These are phyloP conservation scores for Ceyx melanurus DNA, from an alignment of 2,113 vertebrate species.

Conservation along the genomic window DNA sequence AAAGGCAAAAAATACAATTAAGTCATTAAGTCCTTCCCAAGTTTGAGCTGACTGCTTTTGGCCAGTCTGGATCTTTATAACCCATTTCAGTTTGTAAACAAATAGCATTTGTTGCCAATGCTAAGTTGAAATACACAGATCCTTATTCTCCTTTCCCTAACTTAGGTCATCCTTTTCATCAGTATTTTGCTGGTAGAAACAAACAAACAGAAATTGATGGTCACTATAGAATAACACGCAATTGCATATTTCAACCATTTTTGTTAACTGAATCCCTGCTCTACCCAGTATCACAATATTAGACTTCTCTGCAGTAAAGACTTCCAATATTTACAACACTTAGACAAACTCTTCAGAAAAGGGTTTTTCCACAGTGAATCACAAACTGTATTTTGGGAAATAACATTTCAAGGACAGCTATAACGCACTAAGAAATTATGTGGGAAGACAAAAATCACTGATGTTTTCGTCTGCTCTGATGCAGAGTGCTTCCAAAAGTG, in stretches of 20 bases:
- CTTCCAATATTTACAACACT: constrained; percentile 22
- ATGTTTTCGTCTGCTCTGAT: constrained; percentile 37
- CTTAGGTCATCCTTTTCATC: background rate
- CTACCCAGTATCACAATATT: background rate
- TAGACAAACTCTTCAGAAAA: constrained; percentile 20
- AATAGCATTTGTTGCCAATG: background rate
- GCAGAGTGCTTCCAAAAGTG: background rate
- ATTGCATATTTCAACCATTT: background rate
- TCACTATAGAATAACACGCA: fast-evolving
- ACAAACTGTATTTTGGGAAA: constrained; percentile 59
- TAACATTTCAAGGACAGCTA: constrained; percentile 41
- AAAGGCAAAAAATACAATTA: constrained; percentile 42
- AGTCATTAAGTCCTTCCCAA: background rate
- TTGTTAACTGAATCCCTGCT: background rate
- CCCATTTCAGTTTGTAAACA: background rate
- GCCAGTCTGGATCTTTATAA: background rate
- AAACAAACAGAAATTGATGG: background rate
- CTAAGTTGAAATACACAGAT: background rate
- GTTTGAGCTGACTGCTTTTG: background rate
- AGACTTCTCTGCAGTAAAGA: background rate
- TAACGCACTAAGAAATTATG: constrained; percentile 11
- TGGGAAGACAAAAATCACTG: constrained; percentile 54
- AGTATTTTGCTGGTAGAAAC: background rate
- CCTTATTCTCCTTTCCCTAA: background rate
- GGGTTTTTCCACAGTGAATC: constrained; percentile 55